These are phyloP conservation scores for Nycticryphes semicollaris DNA, from an alignment of 2,113 vertebrate species.

Conservation along the genomic window DNA sequence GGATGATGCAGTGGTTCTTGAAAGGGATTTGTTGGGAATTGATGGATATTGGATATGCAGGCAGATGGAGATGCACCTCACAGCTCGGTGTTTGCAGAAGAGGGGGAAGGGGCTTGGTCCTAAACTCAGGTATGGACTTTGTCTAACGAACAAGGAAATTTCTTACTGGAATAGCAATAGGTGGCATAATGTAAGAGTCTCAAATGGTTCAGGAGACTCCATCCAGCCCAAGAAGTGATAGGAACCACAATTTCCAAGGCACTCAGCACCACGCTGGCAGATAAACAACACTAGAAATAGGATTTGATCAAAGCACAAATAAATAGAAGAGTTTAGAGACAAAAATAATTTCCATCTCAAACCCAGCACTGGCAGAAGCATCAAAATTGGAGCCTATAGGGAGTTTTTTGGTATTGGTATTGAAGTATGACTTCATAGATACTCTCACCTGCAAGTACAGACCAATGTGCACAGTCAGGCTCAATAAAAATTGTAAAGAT, in stretches of 20 bases:
- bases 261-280: too few species aligned
- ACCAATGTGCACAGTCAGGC: background rate
- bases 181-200: background rate
- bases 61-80: background rate
- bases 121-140: background rate
- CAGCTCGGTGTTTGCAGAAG: background rate
- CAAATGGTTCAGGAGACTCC: background rate
- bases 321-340: background rate
- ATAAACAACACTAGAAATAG: background rate
- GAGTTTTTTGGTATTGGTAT: background rate
- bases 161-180: background rate
- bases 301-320: background rate
- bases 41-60: rapidly evolving
- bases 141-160: rapidly evolving
- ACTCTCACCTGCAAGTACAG: background rate
- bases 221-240: background rate
- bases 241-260: background rate
- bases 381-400: background rate
- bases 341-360: background rate
- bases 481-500: background rate
- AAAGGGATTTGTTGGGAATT: background rate
- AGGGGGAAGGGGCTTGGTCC: background rate
- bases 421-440: background rate
- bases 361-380: background rate
- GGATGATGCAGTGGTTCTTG: background rate